phyloP scores from a whole-genome alignment of 2,113 vertebrate species.

The Dascyllus trimaculatus region DNA sequence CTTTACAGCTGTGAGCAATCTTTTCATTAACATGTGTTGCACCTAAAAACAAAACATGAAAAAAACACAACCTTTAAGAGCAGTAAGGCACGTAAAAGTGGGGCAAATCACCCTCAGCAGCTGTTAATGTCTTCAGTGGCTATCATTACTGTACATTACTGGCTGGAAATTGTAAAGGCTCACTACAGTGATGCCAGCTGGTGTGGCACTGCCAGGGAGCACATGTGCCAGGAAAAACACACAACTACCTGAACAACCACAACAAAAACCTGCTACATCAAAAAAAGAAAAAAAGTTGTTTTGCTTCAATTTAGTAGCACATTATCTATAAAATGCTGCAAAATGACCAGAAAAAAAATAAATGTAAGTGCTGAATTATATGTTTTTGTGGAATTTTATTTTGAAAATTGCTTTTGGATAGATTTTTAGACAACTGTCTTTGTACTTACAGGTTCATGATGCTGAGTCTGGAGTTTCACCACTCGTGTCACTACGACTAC shows the following conservation, averaged over 20 bases:
- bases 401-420: too few relatives aligned
- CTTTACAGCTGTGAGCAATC: background rate
- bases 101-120: too few relatives aligned
- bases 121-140: too few relatives aligned
- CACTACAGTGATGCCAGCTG: constrained; percentile 25
- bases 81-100: too few relatives aligned
- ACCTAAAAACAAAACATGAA: background rate
- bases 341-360: too few relatives aligned
- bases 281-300: too few relatives aligned
- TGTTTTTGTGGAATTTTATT: background rate
- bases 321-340: too few relatives aligned
- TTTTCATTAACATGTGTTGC: background rate
- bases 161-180: constrained; percentile 29
- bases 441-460: constrained; percentile 90
- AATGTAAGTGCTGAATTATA: too few relatives aligned
- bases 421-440: too few relatives aligned
- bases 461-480: constrained; percentile 96
- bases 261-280: background rate
- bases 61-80: background rate
- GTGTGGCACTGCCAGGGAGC: constrained; percentile 42
- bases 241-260: background rate
- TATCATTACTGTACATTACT: constrained; percentile 17
- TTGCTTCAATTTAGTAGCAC: too few relatives aligned
- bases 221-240: constrained; percentile 12
- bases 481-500: constrained; percentile 96